Evolutionary conservation across 2,113 vertebrate genomes (phyloP).

Genomic region (Semnornis frantzii): DNA sequence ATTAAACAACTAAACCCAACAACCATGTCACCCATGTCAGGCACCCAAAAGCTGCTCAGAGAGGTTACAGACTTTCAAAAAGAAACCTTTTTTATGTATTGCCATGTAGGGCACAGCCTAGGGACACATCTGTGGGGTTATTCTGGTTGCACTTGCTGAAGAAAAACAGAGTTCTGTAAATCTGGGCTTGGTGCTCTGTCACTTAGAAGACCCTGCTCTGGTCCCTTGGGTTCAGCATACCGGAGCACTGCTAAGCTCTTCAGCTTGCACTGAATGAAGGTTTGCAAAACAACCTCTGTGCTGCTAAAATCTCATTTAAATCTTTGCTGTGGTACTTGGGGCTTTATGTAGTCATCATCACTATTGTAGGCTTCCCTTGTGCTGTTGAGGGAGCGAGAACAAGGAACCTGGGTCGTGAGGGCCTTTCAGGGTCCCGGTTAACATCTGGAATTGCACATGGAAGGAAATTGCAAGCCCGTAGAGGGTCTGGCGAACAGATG

Average conservation of each 20-base stretch:
- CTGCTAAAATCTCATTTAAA: background rate
- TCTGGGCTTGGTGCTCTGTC: background rate
- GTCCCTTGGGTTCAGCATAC: background rate
- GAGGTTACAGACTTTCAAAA: background rate
- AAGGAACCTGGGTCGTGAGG: background rate
- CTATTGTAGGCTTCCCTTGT: background rate
- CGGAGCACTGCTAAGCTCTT: background rate
- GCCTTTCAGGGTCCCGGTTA: background rate
- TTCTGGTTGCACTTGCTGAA: background rate
- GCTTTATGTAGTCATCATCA: background rate
- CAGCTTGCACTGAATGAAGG: background rate
- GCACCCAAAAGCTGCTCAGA: background rate
- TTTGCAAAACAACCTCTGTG: background rate
- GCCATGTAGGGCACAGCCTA: background rate
- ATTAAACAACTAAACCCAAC: background rate
- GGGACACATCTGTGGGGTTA: background rate
- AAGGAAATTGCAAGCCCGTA: conserved; percentile 20
- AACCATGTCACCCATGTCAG: background rate
- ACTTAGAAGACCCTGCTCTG: background rate
- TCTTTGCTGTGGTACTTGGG: background rate
- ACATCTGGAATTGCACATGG: conserved; percentile 48
- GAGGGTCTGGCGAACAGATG: conserved; percentile 47
- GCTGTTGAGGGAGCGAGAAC: background rate
- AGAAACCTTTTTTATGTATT: background rate
- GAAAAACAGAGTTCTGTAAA: background rate